These are phyloP conservation scores for Nycticebus coucang DNA, from an alignment of 2,113 vertebrate genomes.

Conservation along the genomic window DNA sequence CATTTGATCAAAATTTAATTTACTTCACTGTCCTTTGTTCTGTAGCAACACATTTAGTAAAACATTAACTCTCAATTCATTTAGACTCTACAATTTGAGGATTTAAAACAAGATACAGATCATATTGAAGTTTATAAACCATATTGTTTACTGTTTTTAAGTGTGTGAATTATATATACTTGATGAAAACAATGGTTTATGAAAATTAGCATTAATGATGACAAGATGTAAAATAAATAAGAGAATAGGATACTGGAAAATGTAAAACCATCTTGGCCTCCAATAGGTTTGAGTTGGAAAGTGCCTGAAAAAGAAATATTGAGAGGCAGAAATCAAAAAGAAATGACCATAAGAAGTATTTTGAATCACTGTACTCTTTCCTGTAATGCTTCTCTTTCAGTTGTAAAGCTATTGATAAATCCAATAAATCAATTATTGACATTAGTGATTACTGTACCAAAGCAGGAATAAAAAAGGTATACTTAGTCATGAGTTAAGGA, in stretches of 20 bases:
- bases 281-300: not conserved
- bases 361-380: not conserved
- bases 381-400: not conserved
- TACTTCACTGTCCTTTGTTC: not conserved
- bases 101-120: not conserved
- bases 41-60: not conserved
- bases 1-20: not conserved
- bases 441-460: not conserved
- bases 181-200: not conserved
- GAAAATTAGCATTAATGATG: not conserved
- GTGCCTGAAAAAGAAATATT: not conserved
- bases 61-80: not conserved
- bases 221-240: not conserved
- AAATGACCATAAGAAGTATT: not conserved
- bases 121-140: not conserved
- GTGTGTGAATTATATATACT: not conserved
- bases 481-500: not conserved
- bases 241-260: not conserved
- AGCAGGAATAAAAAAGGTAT: not conserved
- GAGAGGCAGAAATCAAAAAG: not conserved
- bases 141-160: slow-evolving; percentile 16
- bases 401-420: not conserved
- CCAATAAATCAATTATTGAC: not conserved
- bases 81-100: not conserved
- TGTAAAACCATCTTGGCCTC: not conserved